Conservation (phyloP, 1,140 invertebrate species). For the Acromyrmex heyeri region DNA sequence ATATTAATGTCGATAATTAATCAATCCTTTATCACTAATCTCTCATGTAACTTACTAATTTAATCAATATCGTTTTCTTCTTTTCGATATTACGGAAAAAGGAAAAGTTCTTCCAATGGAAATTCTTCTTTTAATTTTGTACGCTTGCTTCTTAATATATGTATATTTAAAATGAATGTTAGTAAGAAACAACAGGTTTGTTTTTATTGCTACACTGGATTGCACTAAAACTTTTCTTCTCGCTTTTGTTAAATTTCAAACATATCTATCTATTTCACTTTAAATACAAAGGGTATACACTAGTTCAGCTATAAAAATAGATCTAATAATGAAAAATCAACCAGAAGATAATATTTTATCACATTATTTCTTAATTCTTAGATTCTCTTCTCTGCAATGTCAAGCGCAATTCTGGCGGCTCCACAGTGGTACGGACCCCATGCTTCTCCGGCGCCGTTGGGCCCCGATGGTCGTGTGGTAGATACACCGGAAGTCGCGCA, state of each 20-base stretch:
- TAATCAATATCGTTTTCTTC: neutral
- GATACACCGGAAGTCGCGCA: slow-evolving; percentile 89
- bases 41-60: neutral
- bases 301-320: no score
- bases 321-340: neutral
- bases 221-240: no score
- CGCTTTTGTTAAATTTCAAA: no score
- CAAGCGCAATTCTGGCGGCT: slow-evolving; percentile 70
- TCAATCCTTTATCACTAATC: neutral
- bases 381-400: slow-evolving; percentile 76
- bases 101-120: neutral
- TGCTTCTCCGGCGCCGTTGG: slow-evolving; percentile 86
- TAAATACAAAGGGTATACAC: no score
- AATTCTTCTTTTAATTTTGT: neutral
- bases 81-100: neutral
- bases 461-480: slow-evolving; percentile 88
- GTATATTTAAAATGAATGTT: neutral
- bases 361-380: slow-evolving; percentile 48
- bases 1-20: neutral
- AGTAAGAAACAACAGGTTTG: no score
- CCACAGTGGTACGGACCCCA: slow-evolving; percentile 84
- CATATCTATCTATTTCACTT: no score
- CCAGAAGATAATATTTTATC: slow-evolving; percentile 8
- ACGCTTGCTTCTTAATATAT: neutral
- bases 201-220: no score